Evolutionary conservation across 2,797 vertebrate species (phyloP).

Genomic region (Molossus molossus): DNA sequence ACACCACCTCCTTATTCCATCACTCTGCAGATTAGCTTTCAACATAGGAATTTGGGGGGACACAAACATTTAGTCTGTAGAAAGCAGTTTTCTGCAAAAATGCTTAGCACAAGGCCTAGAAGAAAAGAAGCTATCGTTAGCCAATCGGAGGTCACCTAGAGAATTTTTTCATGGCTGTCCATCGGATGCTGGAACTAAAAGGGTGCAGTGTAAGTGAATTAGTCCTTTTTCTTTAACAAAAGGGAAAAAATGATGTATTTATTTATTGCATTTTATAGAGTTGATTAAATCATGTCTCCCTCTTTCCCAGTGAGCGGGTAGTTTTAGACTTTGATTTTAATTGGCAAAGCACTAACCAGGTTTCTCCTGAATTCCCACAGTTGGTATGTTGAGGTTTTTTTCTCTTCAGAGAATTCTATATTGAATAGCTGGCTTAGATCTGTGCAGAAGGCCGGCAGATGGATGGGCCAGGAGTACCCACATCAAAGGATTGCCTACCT

Average conservation of each 20-base stretch:
- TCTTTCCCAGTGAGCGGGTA: neutral
- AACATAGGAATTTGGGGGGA: too few species aligned
- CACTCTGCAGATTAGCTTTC: too few species aligned
- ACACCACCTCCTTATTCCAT: too few species aligned
- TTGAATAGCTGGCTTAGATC: neutral
- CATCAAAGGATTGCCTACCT: neutral
- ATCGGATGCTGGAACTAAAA: neutral
- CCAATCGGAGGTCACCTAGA: neutral
- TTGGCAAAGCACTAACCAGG: neutral
- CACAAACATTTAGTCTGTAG: neutral
- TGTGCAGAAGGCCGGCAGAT: neutral
- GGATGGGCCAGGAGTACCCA: neutral
- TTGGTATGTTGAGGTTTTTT: neutral
- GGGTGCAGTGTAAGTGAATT: neutral
- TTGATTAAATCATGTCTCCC: neutral
- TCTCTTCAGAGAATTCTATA: neutral
- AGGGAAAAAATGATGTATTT: neutral
- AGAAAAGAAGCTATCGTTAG: neutral
- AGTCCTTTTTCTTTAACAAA: neutral
- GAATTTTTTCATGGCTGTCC: neutral
- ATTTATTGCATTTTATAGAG: neutral
- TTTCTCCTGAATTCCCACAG: conserved; percentile 24
- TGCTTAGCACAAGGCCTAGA: neutral
- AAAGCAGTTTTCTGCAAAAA: neutral
- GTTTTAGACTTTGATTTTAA: conserved; percentile 17